Conservation (phyloP, 2,113 vertebrate species). For the Tragelaphus strepsiceros region DNA sequence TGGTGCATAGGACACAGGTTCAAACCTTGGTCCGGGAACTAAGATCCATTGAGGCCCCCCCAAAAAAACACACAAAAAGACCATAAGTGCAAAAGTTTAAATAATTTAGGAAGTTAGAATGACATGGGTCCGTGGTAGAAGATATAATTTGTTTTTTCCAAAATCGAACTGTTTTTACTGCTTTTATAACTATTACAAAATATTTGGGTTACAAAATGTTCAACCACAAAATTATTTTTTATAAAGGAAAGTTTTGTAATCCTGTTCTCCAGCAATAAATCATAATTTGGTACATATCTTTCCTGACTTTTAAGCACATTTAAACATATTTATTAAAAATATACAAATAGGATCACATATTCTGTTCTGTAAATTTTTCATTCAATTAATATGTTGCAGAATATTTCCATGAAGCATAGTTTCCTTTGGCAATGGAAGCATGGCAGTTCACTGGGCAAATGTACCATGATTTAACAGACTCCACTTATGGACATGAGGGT, state of each 20-base stretch:
- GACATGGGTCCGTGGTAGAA: not conserved
- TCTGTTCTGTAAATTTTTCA: not conserved
- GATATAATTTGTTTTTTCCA: slow-evolving; percentile 9
- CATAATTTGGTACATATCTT: not conserved
- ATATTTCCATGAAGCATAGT: not conserved
- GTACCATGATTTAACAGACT: not conserved
- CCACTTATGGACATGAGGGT: not conserved
- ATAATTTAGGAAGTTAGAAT: not conserved
- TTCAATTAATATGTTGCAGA: not conserved
- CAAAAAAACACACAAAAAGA: not conserved
- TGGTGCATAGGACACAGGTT: not conserved
- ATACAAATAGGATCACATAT: not conserved
- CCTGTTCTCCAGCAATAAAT: not conserved
- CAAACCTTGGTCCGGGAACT: not conserved
- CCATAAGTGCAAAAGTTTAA: not conserved
- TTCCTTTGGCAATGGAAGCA: not conserved
- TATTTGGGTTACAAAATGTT: not conserved
- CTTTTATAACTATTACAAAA: not conserved
- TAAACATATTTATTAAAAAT: slow-evolving; percentile 12
- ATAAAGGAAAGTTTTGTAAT: not conserved
- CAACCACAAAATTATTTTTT: not conserved
- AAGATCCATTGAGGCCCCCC: not conserved
- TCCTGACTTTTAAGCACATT: not conserved
- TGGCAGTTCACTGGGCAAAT: not conserved
- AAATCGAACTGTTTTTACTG: not conserved